Evolutionary conservation across 2,797 vertebrate species (phyloP), one percentile per base, ranked within the genome.

Genomic region (Hippoglossus hippoglossus): DNA sequence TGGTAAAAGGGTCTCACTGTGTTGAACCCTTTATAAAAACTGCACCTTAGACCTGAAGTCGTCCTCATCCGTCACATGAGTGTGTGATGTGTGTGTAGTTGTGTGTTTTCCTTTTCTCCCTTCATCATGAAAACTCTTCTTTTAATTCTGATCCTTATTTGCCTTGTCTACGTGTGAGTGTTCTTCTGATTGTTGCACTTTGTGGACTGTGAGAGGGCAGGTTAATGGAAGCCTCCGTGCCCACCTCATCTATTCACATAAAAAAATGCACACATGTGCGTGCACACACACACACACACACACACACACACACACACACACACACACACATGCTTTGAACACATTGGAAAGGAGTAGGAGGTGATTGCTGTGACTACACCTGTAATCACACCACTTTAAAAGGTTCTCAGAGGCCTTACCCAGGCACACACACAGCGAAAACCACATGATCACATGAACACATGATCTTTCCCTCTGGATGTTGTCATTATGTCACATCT

Each of bases 161-260:
- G 44, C 44, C 18, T 6, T 46, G 41, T 19, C 5, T 46, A 8
- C 50, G 22, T 49, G 31, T 67, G 47, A 59, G 28, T 51, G 25
- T 46, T 21, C 41, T 18, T 15, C 41, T 44, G 41, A 44, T 44
- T 44, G 11, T 44, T 54, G 71, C 75, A 83, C 80, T 84, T 90
- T 88, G 79, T 87, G 82, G 84, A 83, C 79, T 87, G 84, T 89
- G 84, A 90, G 87, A 89, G 80, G 74, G 73, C 59, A 86, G 79
- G 79, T 88, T 87, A 86, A 88, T 85, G 59, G 65, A 51, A 81
- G 44, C 49, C 3, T 2, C 65, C 70, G 69, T 70, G 47, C 71
- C 56, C 79, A 73, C 44, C 44, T 79, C 80, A 70, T 85, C 71
- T 75, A 58, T 74, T 85, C 62, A 76, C 54, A 74, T 75, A 52